Evolutionary conservation across 1,140 invertebrate species (phyloP).

Genomic region (Diploscapter pachys): DNA sequence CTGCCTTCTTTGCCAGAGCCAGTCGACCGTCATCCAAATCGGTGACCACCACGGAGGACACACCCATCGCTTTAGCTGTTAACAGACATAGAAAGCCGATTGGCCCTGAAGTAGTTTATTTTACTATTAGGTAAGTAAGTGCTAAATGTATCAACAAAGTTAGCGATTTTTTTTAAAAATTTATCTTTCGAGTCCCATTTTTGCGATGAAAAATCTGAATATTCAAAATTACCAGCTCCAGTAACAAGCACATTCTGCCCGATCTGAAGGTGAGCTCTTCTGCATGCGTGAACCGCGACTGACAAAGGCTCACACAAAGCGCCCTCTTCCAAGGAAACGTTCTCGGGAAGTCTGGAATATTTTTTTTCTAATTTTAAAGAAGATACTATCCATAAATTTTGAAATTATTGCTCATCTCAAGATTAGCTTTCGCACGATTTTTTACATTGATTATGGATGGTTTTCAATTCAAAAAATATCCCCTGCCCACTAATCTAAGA

Average conservation of each 20-base stretch:
- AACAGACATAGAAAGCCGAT: slow-evolving; percentile 82
- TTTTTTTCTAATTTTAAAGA: background rate
- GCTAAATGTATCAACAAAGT: too few relatives aligned
- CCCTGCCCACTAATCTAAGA: too few relatives aligned
- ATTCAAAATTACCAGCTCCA: slow-evolving; percentile 69
- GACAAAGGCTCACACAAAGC: slow-evolving; percentile 85
- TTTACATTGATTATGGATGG: too few relatives aligned
- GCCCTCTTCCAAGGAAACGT: slow-evolving; percentile 84
- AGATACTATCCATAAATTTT: slow-evolving; percentile 1
- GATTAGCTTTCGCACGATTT: too few relatives aligned
- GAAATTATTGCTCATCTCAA: background rate
- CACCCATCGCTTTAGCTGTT: slow-evolving; percentile 83
- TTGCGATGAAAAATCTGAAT: too few relatives aligned
- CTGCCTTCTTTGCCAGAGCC: slow-evolving; percentile 75
- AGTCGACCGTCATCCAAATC: slow-evolving; percentile 76
- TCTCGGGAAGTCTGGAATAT: slow-evolving; percentile 73
- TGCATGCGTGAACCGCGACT: slow-evolving; percentile 85
- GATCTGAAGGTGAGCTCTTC: slow-evolving; percentile 71
- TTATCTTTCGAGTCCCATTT: too few relatives aligned
- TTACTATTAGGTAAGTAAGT: too few relatives aligned
- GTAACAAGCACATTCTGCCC: slow-evolving; percentile 78
- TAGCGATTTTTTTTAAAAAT: too few relatives aligned
- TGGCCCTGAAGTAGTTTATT: slow-evolving; percentile 65
- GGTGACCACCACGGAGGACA: slow-evolving; percentile 75
- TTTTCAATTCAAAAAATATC: too few relatives aligned